Conservation (phyloP, 2,888 invertebrate species). For the Hirtodrosophila trivittata region DNA sequence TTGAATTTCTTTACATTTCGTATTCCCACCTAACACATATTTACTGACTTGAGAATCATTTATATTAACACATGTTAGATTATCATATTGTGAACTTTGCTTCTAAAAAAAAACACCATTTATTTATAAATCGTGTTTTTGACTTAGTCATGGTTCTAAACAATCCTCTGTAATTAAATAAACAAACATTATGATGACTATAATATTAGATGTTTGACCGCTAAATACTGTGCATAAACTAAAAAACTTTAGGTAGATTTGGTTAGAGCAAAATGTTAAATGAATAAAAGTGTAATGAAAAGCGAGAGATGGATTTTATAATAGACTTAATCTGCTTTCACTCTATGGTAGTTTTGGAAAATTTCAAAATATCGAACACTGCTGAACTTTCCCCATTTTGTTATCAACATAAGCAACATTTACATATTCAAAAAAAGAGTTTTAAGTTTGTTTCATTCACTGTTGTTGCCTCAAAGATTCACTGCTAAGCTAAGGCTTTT, state of each 20-base stretch:
- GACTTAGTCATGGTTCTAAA: constrained; percentile 23
- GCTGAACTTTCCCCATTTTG: not conserved
- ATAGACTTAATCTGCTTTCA: constrained; percentile 1
- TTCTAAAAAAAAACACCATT: too few species aligned
- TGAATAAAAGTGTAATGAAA: too few species aligned
- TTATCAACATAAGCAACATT: not conserved
- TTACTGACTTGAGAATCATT: constrained; percentile 39
- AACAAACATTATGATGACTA: not conserved
- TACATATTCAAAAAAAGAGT: too few species aligned
- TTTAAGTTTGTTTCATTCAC: too few species aligned
- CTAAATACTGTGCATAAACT: too few species aligned
- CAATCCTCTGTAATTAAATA: not conserved
- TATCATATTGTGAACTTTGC: constrained; percentile 34
- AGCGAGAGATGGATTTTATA: not conserved
- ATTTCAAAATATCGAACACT: not conserved
- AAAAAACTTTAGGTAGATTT: too few species aligned
- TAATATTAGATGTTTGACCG: not conserved
- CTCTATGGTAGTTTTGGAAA: not conserved
- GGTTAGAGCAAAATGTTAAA: too few species aligned
- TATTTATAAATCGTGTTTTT: constrained; percentile 27
- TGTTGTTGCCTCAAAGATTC: too few species aligned
- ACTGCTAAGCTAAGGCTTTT: too few species aligned
- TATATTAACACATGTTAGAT: constrained; percentile 31
- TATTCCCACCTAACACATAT: constrained; percentile 22
- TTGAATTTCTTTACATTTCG: constrained; percentile 18